Evolutionary conservation across 1,140 invertebrate genomes (phyloP).

Genomic region (Belonocnema kinseyi): DNA sequence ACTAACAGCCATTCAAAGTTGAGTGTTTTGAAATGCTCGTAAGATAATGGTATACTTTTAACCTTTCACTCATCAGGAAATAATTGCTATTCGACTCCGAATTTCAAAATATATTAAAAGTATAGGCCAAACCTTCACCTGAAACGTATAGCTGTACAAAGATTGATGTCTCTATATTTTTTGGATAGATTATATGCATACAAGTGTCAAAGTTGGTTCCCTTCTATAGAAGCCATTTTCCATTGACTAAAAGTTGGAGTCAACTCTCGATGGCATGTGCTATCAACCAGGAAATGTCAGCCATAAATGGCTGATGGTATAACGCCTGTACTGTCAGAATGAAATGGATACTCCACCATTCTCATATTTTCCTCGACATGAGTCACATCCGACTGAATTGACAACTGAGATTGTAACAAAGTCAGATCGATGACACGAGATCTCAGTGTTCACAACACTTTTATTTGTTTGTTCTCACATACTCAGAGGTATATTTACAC

Average conservation of each 20-base stretch:
- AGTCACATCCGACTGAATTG: conserved; percentile 21
- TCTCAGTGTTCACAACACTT: neutral
- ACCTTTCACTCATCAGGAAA: no score
- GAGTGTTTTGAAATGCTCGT: no score
- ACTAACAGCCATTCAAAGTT: no score
- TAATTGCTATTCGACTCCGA: no score
- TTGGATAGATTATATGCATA: neutral
- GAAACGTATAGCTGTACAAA: neutral
- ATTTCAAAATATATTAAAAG: no score
- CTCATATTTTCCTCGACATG: neutral
- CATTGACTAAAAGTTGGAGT: neutral
- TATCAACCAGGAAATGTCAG: conserved; percentile 25
- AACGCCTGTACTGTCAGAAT: neutral
- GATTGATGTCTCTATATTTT: neutral
- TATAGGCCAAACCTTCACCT: no score
- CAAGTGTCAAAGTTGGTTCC: no score
- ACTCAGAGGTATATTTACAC: neutral
- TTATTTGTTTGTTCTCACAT: neutral
- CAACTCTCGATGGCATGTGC: neutral
- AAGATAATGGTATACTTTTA: no score
- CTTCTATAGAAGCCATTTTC: conserved; percentile 6
- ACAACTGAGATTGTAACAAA: conserved; percentile 19
- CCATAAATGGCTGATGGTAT: conserved; percentile 22
- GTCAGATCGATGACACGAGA: conserved; percentile 27
- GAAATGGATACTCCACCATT: conserved; percentile 7